Conservation (phyloP, 2,113 vertebrate genomes). For the Hypomesus transpacificus region DNA sequence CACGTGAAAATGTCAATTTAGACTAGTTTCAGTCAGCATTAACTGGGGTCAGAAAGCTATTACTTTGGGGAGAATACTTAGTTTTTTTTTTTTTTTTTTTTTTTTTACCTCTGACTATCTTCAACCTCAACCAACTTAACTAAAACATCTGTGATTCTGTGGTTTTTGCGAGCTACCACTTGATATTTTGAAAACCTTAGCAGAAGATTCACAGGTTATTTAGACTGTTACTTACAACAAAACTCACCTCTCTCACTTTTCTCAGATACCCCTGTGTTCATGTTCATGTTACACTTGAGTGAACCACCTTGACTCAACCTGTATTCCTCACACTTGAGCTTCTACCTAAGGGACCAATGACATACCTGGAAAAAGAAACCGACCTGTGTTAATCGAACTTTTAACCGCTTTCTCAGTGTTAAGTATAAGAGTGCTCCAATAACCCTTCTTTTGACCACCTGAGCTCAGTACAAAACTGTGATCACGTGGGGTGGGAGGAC, state of each 20-base stretch:
- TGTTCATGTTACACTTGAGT: conserved; percentile 9
- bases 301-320: neutral
- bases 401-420: neutral
- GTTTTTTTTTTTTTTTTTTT: conserved; percentile 7
- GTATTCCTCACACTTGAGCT: neutral
- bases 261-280: neutral
- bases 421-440: neutral
- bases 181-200: conserved; percentile 10
- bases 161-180: neutral
- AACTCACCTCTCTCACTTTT: neutral
- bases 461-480: too few relatives aligned
- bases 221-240: neutral
- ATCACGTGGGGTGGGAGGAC: neutral
- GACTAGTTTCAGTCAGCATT: neutral
- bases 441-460: neutral
- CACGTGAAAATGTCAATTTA: neutral
- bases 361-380: neutral
- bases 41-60: neutral
- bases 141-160: conserved; percentile 1
- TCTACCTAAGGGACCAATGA: conserved; percentile 4
- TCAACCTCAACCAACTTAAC: conserved; percentile 10
- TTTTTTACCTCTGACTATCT: conserved; percentile 29
- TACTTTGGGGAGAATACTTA: neutral
- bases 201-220: neutral
- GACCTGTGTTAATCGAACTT: neutral